A percentile compares a stretch with the other conserved stretches of the same genome.
Evolutionary conservation across 1,140 invertebrate genomes (phyloP).

Genomic region (Andricus grossulariae): DNA sequence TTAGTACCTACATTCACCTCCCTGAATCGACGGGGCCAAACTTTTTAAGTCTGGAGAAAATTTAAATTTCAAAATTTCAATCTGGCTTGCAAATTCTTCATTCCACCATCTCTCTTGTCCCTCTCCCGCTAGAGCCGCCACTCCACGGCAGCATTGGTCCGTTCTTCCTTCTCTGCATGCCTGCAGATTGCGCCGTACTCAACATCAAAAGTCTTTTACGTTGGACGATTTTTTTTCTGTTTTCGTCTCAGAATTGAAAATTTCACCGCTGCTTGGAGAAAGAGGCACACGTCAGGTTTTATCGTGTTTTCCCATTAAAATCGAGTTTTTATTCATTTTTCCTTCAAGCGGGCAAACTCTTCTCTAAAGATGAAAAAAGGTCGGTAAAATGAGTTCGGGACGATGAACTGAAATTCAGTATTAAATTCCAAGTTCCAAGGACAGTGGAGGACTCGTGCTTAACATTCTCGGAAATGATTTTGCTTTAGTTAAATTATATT

Average conservation of each 20-base stretch:
- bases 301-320: slow-evolving; percentile 41
- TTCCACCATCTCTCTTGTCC: slow-evolving; percentile 15
- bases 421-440: no score
- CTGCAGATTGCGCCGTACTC: slow-evolving; percentile 52
- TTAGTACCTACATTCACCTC: slow-evolving; percentile 44
- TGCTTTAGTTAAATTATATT: no score
- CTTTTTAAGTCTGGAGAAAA: slow-evolving; percentile 54
- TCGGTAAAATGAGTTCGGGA: no score
- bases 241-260: slow-evolving; percentile 54
- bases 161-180: slow-evolving; percentile 41
- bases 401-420: no score
- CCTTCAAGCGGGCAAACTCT: no score
- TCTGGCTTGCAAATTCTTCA: slow-evolving; percentile 57
- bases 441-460: no score
- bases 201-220: slow-evolving; percentile 57
- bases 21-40: slow-evolving; percentile 35
- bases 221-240: slow-evolving; percentile 50
- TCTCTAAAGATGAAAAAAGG: no score
- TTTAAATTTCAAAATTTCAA: slow-evolving; percentile 61
- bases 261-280: slow-evolving; percentile 37
- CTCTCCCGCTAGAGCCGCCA: neutral
- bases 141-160: neutral
- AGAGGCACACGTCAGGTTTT: slow-evolving; percentile 49
- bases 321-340: no score
- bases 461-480: no score